Evolutionary conservation across 2,113 vertebrate species (phyloP).

Genomic region (Panurus biarmicus): DNA sequence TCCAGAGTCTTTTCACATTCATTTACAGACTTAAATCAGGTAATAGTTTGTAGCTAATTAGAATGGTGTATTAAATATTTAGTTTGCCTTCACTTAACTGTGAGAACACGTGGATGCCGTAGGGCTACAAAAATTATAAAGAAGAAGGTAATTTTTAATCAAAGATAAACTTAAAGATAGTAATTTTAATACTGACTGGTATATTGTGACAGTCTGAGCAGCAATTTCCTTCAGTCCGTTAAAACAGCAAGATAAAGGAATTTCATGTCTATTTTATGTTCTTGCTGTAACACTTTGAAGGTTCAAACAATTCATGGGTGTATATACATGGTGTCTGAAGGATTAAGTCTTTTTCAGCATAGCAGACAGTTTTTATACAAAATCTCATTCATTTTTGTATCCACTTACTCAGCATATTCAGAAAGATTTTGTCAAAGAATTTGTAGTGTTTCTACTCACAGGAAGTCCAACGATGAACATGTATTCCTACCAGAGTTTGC

Average conservation of each 20-base stretch:
- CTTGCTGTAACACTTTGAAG: background rate
- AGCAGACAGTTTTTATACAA: background rate
- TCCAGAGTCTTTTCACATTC: slow-evolving; percentile 74
- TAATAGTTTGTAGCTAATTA: slow-evolving; percentile 83
- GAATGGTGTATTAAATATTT: slow-evolving; percentile 76
- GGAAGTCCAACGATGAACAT: background rate
- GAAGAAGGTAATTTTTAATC: slow-evolving; percentile 69
- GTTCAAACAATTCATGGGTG: slow-evolving; percentile 35
- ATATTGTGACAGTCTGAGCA: background rate
- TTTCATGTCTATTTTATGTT: slow-evolving; percentile 39
- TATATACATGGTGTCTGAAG: background rate
- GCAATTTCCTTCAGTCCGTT: slow-evolving; percentile 8
- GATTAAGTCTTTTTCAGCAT: background rate
- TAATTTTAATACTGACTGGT: slow-evolving; percentile 34
- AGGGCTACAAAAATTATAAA: slow-evolving; percentile 52
- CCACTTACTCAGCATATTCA: background rate
- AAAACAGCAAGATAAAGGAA: slow-evolving; percentile 57
- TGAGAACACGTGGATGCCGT: slow-evolving; percentile 48
- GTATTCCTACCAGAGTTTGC: background rate
- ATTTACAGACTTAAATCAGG: slow-evolving; percentile 79
- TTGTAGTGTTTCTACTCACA: background rate
- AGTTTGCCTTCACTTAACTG: slow-evolving; percentile 68
- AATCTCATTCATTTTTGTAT: background rate
- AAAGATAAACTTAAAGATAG: slow-evolving; percentile 67
- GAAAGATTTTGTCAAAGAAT: background rate